Evolutionary conservation across 2,113 vertebrate species (phyloP), one percentile per base, ranked within the genome.

Genomic region (Euleptes europaea): DNA sequence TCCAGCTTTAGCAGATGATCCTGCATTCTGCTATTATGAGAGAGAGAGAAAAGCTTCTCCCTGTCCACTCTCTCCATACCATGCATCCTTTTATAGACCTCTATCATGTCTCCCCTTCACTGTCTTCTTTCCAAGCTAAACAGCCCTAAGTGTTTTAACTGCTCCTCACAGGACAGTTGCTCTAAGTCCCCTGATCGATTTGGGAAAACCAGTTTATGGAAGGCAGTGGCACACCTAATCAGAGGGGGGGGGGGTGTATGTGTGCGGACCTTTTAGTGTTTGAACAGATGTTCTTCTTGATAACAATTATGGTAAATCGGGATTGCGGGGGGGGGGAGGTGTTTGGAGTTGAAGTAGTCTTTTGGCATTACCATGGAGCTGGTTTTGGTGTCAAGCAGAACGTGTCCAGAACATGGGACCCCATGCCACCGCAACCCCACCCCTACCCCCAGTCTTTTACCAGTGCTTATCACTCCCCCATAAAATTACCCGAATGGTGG

Each of bases 171-270:
- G n/a, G n/a, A n/a, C n/a, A n/a, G n/a, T n/a, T n/a, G n/a, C n/a
- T n/a, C n/a, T n/a, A n/a, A n/a, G n/a, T n/a, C n/a, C n/a, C n/a
- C n/a, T n/a, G n/a, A n/a, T n/a, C n/a, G n/a, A n/a, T n/a, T n/a
- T n/a, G n/a, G n/a, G 86, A 84, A 86, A 69, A 84, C 80, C 85
- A 57, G 73, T 92, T 93, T 88, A 85, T 75, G 82, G 74, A 87
- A 89, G 89, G 89, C 83, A 47, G 71, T 85, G 76, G 86, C 35
- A 78, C 74, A 77, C 83, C 65, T 49, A 21, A 70, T 49, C 51
- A 80, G 75, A 84, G 88, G 85, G 86, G 81, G 88, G n/a, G 75
- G 4, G 54, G 17, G 54, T 17, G 54, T 4, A 21, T 15, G 28
- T 57, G 38, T 14, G 31, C 33, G 40, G 49, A 5, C n/a, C 7